phyloP scores from a whole-genome alignment of 2,797 vertebrate genomes.

The Novumbra hubbsi region DNA sequence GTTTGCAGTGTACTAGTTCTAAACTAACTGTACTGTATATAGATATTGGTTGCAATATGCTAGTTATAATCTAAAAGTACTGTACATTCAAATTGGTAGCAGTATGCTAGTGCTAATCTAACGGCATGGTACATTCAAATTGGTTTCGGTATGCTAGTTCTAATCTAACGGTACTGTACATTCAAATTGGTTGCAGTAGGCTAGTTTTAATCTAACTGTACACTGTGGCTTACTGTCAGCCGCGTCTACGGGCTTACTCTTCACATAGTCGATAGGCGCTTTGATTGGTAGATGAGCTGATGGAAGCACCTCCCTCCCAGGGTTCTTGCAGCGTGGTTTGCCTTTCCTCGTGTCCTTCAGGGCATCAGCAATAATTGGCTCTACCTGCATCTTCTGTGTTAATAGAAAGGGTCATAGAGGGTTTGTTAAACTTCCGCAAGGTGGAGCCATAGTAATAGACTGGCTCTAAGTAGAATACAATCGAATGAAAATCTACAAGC shows the following conservation, averaged over 20 bases:
- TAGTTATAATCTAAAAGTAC: too few species aligned
- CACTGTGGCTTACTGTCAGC: not conserved
- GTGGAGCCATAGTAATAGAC: not conserved
- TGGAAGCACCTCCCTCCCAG: conserved; percentile 54
- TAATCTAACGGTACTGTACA: not conserved
- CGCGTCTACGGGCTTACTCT: conserved; percentile 57
- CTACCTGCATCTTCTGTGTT: conserved; percentile 71
- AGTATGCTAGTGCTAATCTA: too few species aligned
- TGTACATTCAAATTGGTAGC: too few species aligned
- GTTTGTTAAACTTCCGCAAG: not conserved
- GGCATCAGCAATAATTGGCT: conserved; percentile 70
- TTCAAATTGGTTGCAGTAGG: conserved; percentile 2
- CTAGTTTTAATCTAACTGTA: conserved; percentile 7
- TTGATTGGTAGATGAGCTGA: conserved; percentile 71
- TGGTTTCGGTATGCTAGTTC: too few species aligned
- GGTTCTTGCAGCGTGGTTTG: conserved; percentile 44
- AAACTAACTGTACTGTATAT: too few species aligned
- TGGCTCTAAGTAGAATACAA: too few species aligned
- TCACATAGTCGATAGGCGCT: conserved; percentile 41
- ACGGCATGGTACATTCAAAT: too few species aligned
- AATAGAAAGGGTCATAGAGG: conserved; percentile 10
- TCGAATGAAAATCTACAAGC: too few species aligned
- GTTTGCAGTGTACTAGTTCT: too few species aligned
- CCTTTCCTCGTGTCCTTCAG: conserved; percentile 62
- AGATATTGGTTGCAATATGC: too few species aligned